These are phyloP conservation scores for Orientallactaga bullata DNA, from an alignment of 2,113 vertebrate genomes.

Conservation along the genomic window DNA sequence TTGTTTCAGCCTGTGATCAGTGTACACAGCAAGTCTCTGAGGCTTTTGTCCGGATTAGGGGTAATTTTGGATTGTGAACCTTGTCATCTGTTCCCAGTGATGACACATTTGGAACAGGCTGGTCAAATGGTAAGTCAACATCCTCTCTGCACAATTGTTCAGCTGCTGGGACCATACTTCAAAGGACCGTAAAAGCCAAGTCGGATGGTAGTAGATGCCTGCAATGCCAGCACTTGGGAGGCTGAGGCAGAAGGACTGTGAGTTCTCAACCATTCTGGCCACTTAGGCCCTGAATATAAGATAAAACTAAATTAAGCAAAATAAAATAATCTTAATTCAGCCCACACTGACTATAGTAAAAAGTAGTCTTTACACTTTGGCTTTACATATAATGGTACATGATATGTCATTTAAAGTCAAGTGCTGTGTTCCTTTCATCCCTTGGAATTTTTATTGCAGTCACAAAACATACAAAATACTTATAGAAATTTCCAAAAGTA, in stretches of 20 bases:
- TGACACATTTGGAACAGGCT: background rate
- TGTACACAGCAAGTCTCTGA: background rate
- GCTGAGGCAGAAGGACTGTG: background rate
- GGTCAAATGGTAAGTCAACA: background rate
- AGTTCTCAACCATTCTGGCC: too few relatives aligned
- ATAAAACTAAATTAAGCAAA: background rate
- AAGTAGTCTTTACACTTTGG: slow-evolving; percentile 8
- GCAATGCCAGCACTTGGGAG: background rate
- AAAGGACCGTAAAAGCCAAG: background rate
- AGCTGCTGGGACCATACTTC: background rate
- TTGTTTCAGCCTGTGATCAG: slow-evolving; percentile 6
- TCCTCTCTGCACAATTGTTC: background rate
- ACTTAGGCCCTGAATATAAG: background rate
- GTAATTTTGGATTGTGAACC: background rate
- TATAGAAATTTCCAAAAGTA: slow-evolving; percentile 6
- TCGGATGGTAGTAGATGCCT: background rate
- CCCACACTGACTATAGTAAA: background rate
- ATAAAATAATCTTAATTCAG: background rate
- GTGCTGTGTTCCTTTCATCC: slow-evolving; percentile 1
- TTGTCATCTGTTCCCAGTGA: background rate
- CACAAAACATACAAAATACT: background rate
- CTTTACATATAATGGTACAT: background rate
- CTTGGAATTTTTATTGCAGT: slow-evolving; percentile 18
- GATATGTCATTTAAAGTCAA: background rate
- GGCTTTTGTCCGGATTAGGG: slow-evolving; percentile 3